These are phyloP conservation scores for Burhinus oedicnemus DNA, from an alignment of 2,113 vertebrate species.

Conservation along the genomic window DNA sequence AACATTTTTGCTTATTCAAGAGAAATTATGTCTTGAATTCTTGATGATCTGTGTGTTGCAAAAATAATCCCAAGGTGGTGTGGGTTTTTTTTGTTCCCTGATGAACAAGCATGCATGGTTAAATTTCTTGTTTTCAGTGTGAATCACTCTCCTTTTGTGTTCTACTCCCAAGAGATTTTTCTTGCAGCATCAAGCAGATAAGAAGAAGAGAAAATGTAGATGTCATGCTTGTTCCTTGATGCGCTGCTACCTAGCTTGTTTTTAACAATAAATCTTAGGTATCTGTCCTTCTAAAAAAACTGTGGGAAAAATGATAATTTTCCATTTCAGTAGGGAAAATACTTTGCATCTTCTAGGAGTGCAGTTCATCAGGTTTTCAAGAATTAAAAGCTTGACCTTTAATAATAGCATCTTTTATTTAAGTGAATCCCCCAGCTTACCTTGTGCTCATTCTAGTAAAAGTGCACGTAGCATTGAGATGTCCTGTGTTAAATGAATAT, in stretches of 20 bases:
- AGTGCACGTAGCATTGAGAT: slow-evolving; percentile 20
- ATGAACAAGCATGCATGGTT: not conserved
- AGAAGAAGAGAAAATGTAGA: not conserved
- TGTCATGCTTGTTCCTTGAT: not conserved
- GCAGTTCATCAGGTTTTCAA: not conserved
- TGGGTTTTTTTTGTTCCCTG: fast-evolving
- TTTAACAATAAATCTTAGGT: not conserved
- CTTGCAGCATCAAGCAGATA: not conserved
- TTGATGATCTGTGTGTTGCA: not conserved
- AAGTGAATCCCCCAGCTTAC: not conserved
- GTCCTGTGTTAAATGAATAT: slow-evolving; percentile 33
- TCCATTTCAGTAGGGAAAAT: not conserved
- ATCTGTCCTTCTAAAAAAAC: not conserved
- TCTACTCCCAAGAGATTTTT: not conserved
- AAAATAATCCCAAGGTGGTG: not conserved
- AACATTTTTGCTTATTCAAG: not conserved
- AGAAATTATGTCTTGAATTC: not conserved
- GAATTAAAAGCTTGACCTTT: slow-evolving; percentile 17
- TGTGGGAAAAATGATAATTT: not conserved
- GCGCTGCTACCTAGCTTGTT: not conserved
- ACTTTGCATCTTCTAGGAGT: not conserved
- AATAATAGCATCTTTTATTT: slow-evolving; percentile 6
- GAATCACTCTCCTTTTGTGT: not conserved
- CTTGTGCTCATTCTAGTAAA: not conserved
- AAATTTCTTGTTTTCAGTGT: not conserved